Percentiles rank a stretch among this genome's conserved stretches.
Evolutionary conservation across 2,113 vertebrate species (phyloP).

Genomic region (Siniperca chuatsi): DNA sequence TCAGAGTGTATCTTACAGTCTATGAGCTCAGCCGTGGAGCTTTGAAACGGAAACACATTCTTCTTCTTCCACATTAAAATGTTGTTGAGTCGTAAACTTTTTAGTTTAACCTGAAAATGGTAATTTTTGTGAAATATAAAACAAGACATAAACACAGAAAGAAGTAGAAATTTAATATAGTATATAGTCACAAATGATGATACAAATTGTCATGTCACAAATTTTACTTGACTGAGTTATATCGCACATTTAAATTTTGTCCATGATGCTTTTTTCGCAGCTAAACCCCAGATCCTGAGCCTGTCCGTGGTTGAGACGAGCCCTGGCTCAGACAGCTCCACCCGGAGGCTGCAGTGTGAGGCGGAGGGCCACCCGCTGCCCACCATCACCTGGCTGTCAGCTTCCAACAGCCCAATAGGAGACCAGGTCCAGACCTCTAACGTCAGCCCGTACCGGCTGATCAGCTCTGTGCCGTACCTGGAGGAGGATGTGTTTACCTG

Average conservation of each 20-base stretch:
- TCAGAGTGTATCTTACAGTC: no score
- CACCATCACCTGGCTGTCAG: constrained; percentile 19
- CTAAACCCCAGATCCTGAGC: constrained; percentile 23
- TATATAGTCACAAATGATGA: no score
- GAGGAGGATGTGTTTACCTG: constrained; percentile 36
- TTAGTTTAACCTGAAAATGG: no score
- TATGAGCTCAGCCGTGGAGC: no score
- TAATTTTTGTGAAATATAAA: no score
- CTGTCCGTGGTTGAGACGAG: background rate
- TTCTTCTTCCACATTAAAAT: no score
- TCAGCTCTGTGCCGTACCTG: constrained; percentile 21
- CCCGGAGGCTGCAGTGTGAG: constrained; percentile 37
- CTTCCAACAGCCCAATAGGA: background rate
- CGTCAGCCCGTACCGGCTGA: rapidly evolving
- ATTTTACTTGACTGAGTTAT: no score
- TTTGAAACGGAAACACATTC: no score
- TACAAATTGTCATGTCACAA: no score
- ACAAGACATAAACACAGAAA: no score
- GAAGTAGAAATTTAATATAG: no score
- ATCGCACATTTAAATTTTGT: background rate
- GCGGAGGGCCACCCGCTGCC: constrained; percentile 39
- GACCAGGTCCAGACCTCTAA: rapidly evolving
- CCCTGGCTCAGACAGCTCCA: background rate
- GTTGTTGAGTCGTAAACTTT: no score
- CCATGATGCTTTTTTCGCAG: background rate